Evolutionary conservation across 2,797 vertebrate species (phyloP).

Genomic region (Manis pentadactyla): DNA sequence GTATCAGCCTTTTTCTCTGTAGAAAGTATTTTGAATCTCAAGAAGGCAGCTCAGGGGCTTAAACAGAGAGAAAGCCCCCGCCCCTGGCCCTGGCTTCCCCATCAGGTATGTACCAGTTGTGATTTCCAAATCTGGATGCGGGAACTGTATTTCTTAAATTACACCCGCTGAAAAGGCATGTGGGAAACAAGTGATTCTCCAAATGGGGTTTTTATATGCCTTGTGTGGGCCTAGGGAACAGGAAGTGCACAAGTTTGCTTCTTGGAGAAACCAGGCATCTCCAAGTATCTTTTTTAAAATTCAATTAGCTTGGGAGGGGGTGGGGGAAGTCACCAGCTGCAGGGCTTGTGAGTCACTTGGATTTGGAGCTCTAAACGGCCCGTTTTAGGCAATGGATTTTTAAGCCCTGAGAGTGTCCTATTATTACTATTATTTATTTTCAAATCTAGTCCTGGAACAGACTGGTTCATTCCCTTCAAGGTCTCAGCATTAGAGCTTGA

Average conservation of each 20-base stretch:
- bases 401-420: background rate
- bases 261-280: conserved; percentile 64
- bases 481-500: conserved; percentile 70
- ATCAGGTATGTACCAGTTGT: background rate
- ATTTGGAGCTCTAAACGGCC: conserved; percentile 69
- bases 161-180: conserved; percentile 47
- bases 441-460: conserved; percentile 33
- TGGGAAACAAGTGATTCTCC: conserved; percentile 73
- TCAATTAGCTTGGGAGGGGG: conserved; percentile 33
- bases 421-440: conserved; percentile 22
- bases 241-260: conserved; percentile 35
- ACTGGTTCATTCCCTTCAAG: conserved; percentile 21
- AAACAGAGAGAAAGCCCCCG: background rate
- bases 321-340: conserved; percentile 80
- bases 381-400: conserved; percentile 74
- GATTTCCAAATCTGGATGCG: background rate
- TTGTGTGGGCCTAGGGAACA: conserved; percentile 52
- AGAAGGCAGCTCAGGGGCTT: background rate
- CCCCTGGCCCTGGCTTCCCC: fast-evolving
- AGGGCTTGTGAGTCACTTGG: conserved; percentile 79
- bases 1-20: background rate
- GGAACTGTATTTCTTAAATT: conserved; percentile 75
- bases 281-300: conserved; percentile 59
- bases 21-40: background rate
- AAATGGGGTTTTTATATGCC: conserved; percentile 83